A percentile compares a stretch with the other conserved stretches of the same genome.
Conservation (phyloP, 2,113 vertebrate species). For the Pavo muticus region DNA sequence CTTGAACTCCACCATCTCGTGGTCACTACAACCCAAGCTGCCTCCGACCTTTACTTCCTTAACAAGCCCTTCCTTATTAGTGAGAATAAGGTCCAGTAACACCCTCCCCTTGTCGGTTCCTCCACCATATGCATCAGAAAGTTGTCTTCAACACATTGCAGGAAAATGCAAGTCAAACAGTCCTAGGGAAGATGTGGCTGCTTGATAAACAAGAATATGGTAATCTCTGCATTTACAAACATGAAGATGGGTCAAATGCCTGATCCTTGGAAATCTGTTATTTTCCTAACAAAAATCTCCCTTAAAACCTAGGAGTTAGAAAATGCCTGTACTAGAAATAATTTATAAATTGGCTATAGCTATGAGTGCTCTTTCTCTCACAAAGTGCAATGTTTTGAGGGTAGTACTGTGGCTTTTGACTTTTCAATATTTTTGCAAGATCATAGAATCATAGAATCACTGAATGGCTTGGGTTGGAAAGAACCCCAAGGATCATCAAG, state of each 20-base stretch:
- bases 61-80: too few relatives aligned
- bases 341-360: background rate
- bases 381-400: background rate
- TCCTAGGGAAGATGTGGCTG: constrained; percentile 47
- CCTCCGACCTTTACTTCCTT: too few relatives aligned
- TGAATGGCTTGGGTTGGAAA: too few relatives aligned
- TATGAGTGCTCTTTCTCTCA: background rate
- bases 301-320: constrained; percentile 27
- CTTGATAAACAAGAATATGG: constrained; percentile 65
- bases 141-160: too few relatives aligned
- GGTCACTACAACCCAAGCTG: too few relatives aligned
- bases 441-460: background rate
- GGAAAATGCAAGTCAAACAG: constrained; percentile 49
- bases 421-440: background rate
- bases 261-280: background rate
- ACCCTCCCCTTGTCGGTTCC: too few relatives aligned
- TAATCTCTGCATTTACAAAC: constrained; percentile 64
- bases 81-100: too few relatives aligned
- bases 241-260: constrained; percentile 7
- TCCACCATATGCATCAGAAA: too few relatives aligned
- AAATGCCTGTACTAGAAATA: constrained; percentile 36
- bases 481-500: too few relatives aligned
- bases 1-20: too few relatives aligned
- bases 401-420: background rate
- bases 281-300: constrained; percentile 1